Evolutionary conservation across 64 coral and sea anemone genomes (phyloP).

Genomic region (Platygyra sinensis): DNA sequence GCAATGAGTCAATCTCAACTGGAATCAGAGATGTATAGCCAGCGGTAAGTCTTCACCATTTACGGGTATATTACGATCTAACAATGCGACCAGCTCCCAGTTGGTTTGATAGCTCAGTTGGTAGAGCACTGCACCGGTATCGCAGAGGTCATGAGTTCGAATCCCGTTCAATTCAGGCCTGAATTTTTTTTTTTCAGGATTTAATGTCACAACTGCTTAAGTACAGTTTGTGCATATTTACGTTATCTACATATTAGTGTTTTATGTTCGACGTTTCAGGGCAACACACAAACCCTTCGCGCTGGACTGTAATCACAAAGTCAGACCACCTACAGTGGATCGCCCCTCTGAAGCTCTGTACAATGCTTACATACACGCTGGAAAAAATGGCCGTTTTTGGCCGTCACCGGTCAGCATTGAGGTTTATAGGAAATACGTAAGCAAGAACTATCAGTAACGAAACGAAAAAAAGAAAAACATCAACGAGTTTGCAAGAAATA

Average conservation of each 20-base stretch:
- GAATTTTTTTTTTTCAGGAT: too few relatives aligned
- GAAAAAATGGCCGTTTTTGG: slow-evolving; percentile 34
- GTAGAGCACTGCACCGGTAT: too few relatives aligned
- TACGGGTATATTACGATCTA: too few relatives aligned
- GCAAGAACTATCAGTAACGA: slow-evolving; percentile 12
- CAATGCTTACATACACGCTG: slow-evolving; percentile 58
- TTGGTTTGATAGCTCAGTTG: too few relatives aligned
- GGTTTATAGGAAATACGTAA: slow-evolving; percentile 25
- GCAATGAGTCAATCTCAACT: neutral
- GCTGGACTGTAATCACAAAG: slow-evolving; percentile 62
- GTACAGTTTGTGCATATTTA: too few relatives aligned
- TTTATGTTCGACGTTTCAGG: slow-evolving; percentile 39
- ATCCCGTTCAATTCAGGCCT: too few relatives aligned
- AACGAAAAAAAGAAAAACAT: too few relatives aligned
- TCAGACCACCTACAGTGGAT: slow-evolving; percentile 69
- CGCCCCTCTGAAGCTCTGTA: slow-evolving; percentile 61
- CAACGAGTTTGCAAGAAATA: too few relatives aligned
- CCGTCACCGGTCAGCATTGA: slow-evolving; percentile 29
- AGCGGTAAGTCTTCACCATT: too few relatives aligned
- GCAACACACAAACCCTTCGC: slow-evolving; percentile 68
- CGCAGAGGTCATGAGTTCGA: too few relatives aligned
- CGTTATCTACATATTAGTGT: neutral
- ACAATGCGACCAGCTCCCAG: too few relatives aligned
- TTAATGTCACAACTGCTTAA: too few relatives aligned
- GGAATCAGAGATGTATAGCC: neutral